These are phyloP conservation scores for Trichosurus vulpecula DNA, from an alignment of 2,797 vertebrate species.

Conservation along the genomic window DNA sequence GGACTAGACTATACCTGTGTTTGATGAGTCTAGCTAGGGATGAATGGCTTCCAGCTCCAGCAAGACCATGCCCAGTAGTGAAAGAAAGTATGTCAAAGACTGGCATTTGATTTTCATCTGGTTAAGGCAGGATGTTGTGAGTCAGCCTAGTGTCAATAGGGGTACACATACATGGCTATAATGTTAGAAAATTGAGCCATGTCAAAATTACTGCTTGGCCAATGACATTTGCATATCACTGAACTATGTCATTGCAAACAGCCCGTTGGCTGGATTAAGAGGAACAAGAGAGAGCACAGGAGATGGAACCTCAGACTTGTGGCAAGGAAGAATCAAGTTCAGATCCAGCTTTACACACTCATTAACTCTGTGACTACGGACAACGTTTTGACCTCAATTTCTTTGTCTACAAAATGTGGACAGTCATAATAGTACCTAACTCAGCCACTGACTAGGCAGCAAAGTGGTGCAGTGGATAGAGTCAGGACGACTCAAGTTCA, in stretches of 20 bases:
- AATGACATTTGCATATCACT: background rate
- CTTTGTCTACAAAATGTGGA: background rate
- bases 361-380: background rate
- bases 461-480: background rate
- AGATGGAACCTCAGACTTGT: background rate
- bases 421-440: background rate
- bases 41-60: conserved; percentile 12
- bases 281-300: background rate
- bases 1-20: conserved; percentile 47
- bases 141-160: conserved; percentile 44
- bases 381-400: background rate
- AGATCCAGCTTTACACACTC: background rate
- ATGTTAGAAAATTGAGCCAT: conserved; percentile 41
- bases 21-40: conserved; percentile 41
- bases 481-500: background rate
- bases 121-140: conserved; percentile 11
- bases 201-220: background rate
- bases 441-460: background rate
- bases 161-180: conserved; percentile 68
- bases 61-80: conserved; percentile 33
- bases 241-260: background rate
- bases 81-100: background rate
- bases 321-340: background rate
- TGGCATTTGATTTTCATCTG: conserved; percentile 43
- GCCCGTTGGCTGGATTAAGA: background rate